A percentile compares a stretch with the other conserved stretches of the same genome.
These are phyloP conservation scores for Drosophila infuscata DNA, from an alignment of 2,888 invertebrate species.

Conservation along the genomic window DNA sequence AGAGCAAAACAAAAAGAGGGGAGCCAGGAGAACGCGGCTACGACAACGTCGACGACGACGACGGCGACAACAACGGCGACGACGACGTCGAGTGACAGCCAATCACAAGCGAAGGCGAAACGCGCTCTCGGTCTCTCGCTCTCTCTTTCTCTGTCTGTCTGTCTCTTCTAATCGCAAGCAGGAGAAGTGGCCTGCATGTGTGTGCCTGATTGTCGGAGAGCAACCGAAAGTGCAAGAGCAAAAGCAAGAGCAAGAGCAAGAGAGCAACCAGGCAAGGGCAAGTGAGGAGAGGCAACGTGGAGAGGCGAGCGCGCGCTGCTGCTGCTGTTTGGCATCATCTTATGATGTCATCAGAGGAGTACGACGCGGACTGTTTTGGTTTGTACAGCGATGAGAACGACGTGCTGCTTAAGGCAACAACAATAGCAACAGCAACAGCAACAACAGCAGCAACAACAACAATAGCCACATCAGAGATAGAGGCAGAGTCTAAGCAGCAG, in stretches of 20 bases:
- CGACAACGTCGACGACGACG: conserved; percentile 14
- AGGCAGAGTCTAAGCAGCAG: conserved; percentile 86
- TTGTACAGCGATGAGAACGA: conserved; percentile 93
- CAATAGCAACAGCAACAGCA: conserved; percentile 88
- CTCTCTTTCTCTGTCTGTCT: conserved; percentile 12
- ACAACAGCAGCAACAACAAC: conserved; percentile 83
- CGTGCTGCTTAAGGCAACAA: conserved; percentile 94
- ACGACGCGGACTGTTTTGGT: conserved; percentile 96
- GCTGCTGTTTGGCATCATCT: conserved; percentile 89
- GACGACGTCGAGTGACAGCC: conserved; percentile 29
- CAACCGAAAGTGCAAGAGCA: conserved; percentile 52
- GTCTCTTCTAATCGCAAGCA: conserved; percentile 36
- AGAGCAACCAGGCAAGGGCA: conserved; percentile 6
- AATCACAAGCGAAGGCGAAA: conserved; percentile 54
- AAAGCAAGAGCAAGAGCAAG: conserved; percentile 20
- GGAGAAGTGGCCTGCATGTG: conserved; percentile 56
- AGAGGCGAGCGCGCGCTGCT: conserved; percentile 69
- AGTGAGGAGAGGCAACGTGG: conserved; percentile 55
- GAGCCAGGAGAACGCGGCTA: conserved; percentile 28
- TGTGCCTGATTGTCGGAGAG: conserved; percentile 48
- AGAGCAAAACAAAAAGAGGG: conserved; percentile 13
- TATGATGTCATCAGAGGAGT: conserved; percentile 99
- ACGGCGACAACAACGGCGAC: conserved; percentile 20
- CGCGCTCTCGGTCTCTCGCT: conserved; percentile 28
- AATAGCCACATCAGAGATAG: conserved; percentile 48